These are phyloP conservation scores for Enteromius treurensis DNA, from an alignment of 2,797 vertebrate species.

Conservation along the genomic window DNA sequence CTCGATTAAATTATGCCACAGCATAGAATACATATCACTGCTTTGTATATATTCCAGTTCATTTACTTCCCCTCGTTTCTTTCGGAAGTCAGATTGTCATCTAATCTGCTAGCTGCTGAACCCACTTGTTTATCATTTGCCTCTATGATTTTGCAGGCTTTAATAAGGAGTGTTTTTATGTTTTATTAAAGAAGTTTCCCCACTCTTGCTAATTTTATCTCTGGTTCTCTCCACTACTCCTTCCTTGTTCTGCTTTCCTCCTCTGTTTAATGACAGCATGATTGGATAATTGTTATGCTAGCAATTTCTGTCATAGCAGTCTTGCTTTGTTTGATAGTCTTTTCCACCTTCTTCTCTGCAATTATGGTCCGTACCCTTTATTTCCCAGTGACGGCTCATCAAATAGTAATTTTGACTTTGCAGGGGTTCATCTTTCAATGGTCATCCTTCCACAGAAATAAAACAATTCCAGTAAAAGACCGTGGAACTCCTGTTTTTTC, in stretches of 20 bases:
- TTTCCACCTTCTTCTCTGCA: background rate
- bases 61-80: background rate
- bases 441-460: background rate
- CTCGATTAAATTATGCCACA: background rate
- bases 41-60: background rate
- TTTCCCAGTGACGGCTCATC: background rate
- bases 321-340: conserved; percentile 19
- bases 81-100: background rate
- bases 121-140: background rate
- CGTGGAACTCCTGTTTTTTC: background rate
- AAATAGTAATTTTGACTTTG: conserved; percentile 3
- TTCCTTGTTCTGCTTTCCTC: background rate
- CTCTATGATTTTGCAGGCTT: background rate
- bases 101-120: background rate
- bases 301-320: conserved; percentile 10
- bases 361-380: background rate
- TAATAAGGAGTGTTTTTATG: background rate
- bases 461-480: background rate
- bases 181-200: conserved; percentile 8
- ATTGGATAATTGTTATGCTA: conserved; percentile 16
- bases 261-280: conserved; percentile 9
- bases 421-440: background rate
- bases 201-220: conserved; percentile 12
- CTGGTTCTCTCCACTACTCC: background rate
- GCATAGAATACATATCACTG: background rate